Base-by-base conservation (phyloP, 64 coral and sea anemone genomes). In the Montipora sp. region DNA sequence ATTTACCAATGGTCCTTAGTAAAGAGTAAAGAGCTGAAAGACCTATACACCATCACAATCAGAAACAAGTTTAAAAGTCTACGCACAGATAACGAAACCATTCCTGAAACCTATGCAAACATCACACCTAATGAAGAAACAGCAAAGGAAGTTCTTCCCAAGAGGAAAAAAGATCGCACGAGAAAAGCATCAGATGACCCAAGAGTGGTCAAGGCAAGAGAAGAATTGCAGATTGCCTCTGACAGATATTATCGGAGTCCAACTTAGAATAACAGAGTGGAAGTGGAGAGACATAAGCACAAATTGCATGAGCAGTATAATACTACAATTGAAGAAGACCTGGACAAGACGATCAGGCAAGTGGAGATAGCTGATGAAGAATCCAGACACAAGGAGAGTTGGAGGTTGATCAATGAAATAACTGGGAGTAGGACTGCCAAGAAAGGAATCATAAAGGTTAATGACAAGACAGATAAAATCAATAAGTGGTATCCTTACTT, bases 371-470 rank as follows among this genome's bases (percentile, higher is more conserved):
- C 27, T 36, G 27, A 36, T 36, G 27, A 36, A 36, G 27, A 36
- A 55, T 22, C 16, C 49, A 51, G 46, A 81, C 79, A 48, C 9
- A 21, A 55, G 16, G 48, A 81, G 79, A 20, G 46, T 20, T 48
- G 79, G 50, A 81, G 79, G 79, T 22, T 55, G 47, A n/a, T 81
- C 5, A 81, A 53, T 50, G n/a, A 81, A 81, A 81, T 81, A 16
- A 3, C 46, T 81, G 46, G 79, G 46, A 47, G 79, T 7, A 81
- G 21, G 79, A 81, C 47, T 1, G 47, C 46, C 6, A 22, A 47
- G 20, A 57, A 48, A 55, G 49, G 79, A 11, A 47, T 47, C n/a
- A 81, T 58, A 51, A 57, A 55, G 47, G 79, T 0, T 51, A 55
- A 11, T 5, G 45, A 22, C 79, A 47, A 47, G 6, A 47, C 0